These are phyloP conservation scores for Eupeodes latifasciatus DNA, from an alignment of 2,888 invertebrate species.

Conservation along the genomic window DNA sequence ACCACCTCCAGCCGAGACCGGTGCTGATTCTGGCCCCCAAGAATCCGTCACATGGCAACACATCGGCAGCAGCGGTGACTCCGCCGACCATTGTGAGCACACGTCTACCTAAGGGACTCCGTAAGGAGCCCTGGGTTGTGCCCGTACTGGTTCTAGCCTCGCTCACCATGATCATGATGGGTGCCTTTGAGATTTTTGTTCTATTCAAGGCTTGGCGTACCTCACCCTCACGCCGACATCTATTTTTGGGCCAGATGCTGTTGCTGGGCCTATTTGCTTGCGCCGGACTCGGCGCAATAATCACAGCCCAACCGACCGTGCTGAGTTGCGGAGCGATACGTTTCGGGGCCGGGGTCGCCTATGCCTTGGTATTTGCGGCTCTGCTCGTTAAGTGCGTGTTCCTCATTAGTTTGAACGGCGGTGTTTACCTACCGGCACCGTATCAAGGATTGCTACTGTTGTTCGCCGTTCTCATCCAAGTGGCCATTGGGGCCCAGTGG, in stretches of 20 bases:
- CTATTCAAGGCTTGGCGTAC: constrained; percentile 93
- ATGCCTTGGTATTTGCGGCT: constrained; percentile 94
- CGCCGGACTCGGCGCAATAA: constrained; percentile 91
- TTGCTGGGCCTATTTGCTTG: constrained; percentile 93
- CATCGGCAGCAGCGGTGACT: constrained; percentile 77
- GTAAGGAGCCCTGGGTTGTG: constrained; percentile 95
- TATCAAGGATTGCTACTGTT: constrained; percentile 95
- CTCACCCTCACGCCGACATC: constrained; percentile 92
- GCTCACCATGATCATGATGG: constrained; percentile 92
- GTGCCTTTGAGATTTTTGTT: constrained; percentile 95
- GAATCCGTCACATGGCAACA: constrained; percentile 68
- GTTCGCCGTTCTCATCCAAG: constrained; percentile 96
- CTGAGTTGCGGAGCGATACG: constrained; percentile 93
- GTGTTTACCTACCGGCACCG: constrained; percentile 95
- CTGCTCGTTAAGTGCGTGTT: constrained; percentile 97
- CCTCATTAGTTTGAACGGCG: constrained; percentile 94
- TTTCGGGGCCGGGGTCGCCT: constrained; percentile 92
- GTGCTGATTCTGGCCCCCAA: constrained; percentile 80
- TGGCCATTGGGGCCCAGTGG: constrained; percentile 94
- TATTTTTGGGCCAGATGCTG: constrained; percentile 94
- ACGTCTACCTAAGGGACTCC: constrained; percentile 84
- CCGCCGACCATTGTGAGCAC: constrained; percentile 82
- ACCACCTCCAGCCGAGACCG: constrained; percentile 79
- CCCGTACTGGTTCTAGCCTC: constrained; percentile 94
- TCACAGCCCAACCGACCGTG: constrained; percentile 91